A percentile compares a stretch with the other conserved stretches of the same genome.
These are phyloP conservation scores for Philonicus albiceps DNA, from an alignment of 2,888 invertebrate species.

Conservation along the genomic window DNA sequence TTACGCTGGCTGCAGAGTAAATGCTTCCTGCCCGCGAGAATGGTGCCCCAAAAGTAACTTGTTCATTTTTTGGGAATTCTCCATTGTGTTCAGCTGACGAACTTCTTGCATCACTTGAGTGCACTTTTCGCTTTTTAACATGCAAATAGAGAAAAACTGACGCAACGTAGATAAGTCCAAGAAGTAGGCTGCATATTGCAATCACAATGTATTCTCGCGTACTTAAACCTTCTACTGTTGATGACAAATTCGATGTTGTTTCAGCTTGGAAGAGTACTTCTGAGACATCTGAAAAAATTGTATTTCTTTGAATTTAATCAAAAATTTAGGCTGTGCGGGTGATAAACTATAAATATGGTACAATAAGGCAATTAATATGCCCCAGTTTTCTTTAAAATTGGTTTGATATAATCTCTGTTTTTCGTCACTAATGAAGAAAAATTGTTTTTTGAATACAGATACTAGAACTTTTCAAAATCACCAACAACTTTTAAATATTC, in stretches of 20 bases:
- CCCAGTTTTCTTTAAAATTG: too few species aligned
- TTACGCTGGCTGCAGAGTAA: constrained; percentile 58
- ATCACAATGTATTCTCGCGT: constrained; percentile 84
- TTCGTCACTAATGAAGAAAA: too few species aligned
- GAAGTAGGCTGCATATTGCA: constrained; percentile 80
- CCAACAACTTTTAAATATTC: too few species aligned
- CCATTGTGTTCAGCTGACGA: constrained; percentile 59
- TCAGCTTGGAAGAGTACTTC: constrained; percentile 81
- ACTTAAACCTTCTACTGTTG: constrained; percentile 70
- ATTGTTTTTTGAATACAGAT: too few species aligned
- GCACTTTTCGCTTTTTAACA: constrained; percentile 71
- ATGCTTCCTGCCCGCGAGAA: constrained; percentile 61
- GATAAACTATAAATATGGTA: too few species aligned
- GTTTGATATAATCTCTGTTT: too few species aligned
- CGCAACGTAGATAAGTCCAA: constrained; percentile 87
- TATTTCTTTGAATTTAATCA: neutral
- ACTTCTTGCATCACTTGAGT: constrained; percentile 57
- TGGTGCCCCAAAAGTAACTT: constrained; percentile 61
- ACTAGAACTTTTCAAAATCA: too few species aligned
- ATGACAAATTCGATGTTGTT: constrained; percentile 67
- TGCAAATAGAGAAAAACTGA: constrained; percentile 85
- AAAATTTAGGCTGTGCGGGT: too few species aligned
- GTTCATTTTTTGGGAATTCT: constrained; percentile 64
- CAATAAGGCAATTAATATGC: too few species aligned
- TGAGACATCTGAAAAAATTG: constrained; percentile 71